Percentiles rank a stretch among this genome's conserved stretches.
Evolutionary conservation across 2,888 invertebrate genomes (phyloP).

Genomic region (Plebejus anna): DNA sequence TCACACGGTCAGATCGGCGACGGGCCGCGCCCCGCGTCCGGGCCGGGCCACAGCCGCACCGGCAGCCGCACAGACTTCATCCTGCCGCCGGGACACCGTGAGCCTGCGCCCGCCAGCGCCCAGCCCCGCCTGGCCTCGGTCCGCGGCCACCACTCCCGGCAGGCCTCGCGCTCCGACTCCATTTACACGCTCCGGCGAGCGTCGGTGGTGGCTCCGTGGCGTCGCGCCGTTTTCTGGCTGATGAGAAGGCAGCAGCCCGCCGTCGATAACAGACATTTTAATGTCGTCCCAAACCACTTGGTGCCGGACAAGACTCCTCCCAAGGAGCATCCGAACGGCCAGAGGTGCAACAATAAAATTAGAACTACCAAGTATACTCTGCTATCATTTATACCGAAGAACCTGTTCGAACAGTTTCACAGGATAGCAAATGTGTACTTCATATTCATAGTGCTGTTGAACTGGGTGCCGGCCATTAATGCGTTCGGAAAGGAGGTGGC

Average conservation of each 20-base stretch:
- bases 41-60: slow-evolving; percentile 87
- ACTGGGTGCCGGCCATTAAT: slow-evolving; percentile 96
- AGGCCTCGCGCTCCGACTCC: slow-evolving; percentile 93
- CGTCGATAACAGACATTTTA: slow-evolving; percentile 84
- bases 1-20: slow-evolving; percentile 93
- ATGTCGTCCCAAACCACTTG: slow-evolving; percentile 91
- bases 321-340: slow-evolving; percentile 91
- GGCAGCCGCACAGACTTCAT: slow-evolving; percentile 94
- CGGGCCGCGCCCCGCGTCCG: slow-evolving; percentile 54
- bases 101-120: slow-evolving; percentile 69
- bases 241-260: slow-evolving; percentile 81
- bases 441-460: slow-evolving; percentile 96
- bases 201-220: slow-evolving; percentile 86
- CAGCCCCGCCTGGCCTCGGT: slow-evolving; percentile 72
- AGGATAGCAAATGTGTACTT: slow-evolving; percentile 98
- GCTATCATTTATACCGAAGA: slow-evolving; percentile 96
- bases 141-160: slow-evolving; percentile 86
- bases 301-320: slow-evolving; percentile 89
- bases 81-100: slow-evolving; percentile 91
- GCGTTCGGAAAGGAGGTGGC: slow-evolving; percentile 98
- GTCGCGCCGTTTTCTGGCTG: slow-evolving; percentile 81
- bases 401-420: slow-evolving; percentile 98
- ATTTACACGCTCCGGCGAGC: slow-evolving; percentile 91
- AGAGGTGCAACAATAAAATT: slow-evolving; percentile 90
- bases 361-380: slow-evolving; percentile 97